Evolutionary conservation across 2,113 vertebrate species (phyloP).

Genomic region (Thinocorus orbignyianus): DNA sequence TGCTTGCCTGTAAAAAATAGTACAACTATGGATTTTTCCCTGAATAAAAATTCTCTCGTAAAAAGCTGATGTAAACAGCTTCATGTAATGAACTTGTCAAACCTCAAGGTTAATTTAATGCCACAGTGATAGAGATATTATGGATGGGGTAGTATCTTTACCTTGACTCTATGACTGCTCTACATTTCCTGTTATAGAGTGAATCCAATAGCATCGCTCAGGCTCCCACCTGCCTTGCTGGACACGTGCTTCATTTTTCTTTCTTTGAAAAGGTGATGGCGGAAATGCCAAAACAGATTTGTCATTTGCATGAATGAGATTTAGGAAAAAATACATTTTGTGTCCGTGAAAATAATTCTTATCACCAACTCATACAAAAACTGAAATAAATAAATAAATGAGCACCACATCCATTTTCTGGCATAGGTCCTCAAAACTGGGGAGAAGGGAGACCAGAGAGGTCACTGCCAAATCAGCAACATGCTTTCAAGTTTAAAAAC

Average conservation of each 20-base stretch:
- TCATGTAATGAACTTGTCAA: neutral
- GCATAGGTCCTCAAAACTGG: neutral
- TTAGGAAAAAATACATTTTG: neutral
- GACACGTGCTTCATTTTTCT: rapidly evolving
- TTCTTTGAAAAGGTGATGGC: neutral
- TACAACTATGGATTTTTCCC: neutral
- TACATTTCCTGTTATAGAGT: neutral
- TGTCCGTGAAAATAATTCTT: neutral
- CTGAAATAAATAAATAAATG: neutral
- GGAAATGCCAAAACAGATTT: neutral
- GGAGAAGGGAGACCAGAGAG: neutral
- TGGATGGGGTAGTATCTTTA: neutral
- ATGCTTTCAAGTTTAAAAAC: neutral
- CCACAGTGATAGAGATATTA: neutral
- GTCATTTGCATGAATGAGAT: neutral
- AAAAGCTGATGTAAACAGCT: conserved; percentile 1
- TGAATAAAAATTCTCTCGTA: neutral
- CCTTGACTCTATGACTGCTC: neutral
- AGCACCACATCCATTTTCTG: neutral
- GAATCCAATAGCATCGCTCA: neutral
- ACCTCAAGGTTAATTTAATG: conserved; percentile 19
- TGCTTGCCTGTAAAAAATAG: neutral
- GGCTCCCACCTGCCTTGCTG: neutral
- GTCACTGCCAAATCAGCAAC: neutral
- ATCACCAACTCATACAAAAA: neutral